phyloP scores from a whole-genome alignment of 2,113 vertebrate species.

The Tychaedon coryphoeus region DNA sequence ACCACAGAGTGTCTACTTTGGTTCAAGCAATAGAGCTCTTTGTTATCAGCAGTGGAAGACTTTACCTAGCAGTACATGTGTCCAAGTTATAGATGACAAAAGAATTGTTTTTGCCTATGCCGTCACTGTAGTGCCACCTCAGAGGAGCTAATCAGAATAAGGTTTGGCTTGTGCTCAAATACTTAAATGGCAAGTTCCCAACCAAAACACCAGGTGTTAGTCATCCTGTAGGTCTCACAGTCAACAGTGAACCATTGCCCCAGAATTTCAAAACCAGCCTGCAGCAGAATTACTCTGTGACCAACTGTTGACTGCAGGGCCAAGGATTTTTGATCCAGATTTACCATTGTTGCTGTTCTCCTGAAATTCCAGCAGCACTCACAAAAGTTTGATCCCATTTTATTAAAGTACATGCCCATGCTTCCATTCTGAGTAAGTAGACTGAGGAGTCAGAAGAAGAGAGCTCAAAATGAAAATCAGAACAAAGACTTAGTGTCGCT shows the following conservation, averaged over 20 bases:
- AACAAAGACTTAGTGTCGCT: not conserved
- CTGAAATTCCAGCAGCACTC: not conserved
- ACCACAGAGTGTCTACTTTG: not conserved
- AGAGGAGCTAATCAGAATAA: not conserved
- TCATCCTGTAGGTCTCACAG: not conserved
- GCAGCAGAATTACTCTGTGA: not conserved
- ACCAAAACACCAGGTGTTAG: conserved; percentile 32
- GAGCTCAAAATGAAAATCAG: not conserved
- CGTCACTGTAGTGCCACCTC: not conserved
- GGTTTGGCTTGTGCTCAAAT: not conserved
- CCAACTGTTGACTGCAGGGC: not conserved
- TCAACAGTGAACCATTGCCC: not conserved
- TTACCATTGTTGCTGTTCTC: not conserved
- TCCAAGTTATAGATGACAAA: not conserved
- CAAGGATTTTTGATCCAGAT: not conserved
- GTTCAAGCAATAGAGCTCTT: not conserved
- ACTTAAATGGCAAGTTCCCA: not conserved
- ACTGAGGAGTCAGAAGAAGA: not conserved
- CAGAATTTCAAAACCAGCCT: not conserved
- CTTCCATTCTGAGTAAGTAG: not conserved
- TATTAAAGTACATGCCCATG: not conserved
- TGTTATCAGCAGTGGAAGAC: not conserved
- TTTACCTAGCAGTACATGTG: not conserved
- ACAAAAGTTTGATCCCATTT: not conserved
- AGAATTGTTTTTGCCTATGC: not conserved